Evolutionary conservation across 2,888 invertebrate genomes (phyloP).

Genomic region (Amiota mariae): DNA sequence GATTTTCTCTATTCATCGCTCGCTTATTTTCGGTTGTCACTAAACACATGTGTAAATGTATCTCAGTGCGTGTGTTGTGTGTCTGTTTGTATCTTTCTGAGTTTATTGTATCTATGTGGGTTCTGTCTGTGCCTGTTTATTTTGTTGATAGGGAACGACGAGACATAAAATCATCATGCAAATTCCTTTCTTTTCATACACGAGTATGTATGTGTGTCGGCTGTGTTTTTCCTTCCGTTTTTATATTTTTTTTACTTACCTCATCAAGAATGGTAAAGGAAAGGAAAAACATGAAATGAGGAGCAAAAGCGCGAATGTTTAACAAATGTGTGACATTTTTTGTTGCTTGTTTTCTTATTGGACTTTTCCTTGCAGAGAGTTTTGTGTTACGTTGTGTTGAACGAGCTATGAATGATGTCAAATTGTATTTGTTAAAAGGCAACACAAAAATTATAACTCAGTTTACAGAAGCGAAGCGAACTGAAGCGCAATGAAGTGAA

Average conservation of each 20-base stretch:
- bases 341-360: slow-evolving; percentile 5
- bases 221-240: slow-evolving; percentile 30
- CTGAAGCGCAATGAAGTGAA: neutral
- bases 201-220: neutral
- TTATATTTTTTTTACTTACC: slow-evolving; percentile 11
- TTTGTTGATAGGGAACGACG: slow-evolving; percentile 38
- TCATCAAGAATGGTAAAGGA: neutral
- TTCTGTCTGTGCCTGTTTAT: slow-evolving; percentile 38
- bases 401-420: neutral
- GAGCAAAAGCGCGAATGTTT: slow-evolving; percentile 60
- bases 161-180: slow-evolving; percentile 32
- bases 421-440: slow-evolving; percentile 43
- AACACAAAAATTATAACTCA: neutral
- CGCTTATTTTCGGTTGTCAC: neutral
- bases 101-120: slow-evolving; percentile 21
- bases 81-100: slow-evolving; percentile 32
- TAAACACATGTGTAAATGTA: neutral
- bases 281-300: neutral
- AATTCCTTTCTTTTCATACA: slow-evolving; percentile 29
- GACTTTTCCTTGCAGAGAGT: neutral
- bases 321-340: slow-evolving; percentile 66
- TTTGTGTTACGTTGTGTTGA: no score
- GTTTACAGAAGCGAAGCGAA: neutral
- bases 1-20: slow-evolving; percentile 17
- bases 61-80: slow-evolving; percentile 1